Percentiles rank a stretch among this genome's conserved stretches.
Evolutionary conservation across 1,140 invertebrate genomes (phyloP).

Genomic region (Drosophila repletoides): DNA sequence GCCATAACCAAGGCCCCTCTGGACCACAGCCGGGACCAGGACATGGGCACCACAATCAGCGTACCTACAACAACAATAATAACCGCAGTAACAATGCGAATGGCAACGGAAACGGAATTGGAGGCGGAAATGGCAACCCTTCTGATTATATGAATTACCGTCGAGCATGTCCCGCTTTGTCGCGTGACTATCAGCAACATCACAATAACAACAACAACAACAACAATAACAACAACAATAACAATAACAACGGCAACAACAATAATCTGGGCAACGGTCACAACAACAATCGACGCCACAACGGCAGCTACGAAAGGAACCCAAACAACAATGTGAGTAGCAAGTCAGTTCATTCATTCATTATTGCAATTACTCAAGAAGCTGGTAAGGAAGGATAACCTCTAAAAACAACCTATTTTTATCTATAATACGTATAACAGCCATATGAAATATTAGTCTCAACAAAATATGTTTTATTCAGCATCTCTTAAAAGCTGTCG

Average conservation of each 20-base stretch:
- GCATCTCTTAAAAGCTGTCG: too few species aligned
- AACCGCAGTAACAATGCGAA: constrained; percentile 31
- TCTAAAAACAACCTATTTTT: too few species aligned
- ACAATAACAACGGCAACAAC: constrained; percentile 44
- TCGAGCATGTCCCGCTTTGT: constrained; percentile 49
- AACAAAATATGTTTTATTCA: too few species aligned
- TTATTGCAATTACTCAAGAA: background rate
- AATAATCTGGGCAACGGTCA: constrained; percentile 51
- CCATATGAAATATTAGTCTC: background rate
- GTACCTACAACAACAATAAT: constrained; percentile 55
- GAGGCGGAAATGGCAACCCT: constrained; percentile 44
- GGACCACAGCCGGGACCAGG: constrained; percentile 30
- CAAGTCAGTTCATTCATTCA: constrained; percentile 1
- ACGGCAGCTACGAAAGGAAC: constrained; percentile 64
- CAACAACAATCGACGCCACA: constrained; percentile 56
- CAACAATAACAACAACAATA: constrained; percentile 36
- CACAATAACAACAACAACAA: constrained; percentile 38
- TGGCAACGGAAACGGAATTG: constrained; percentile 18
- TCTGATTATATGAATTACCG: constrained; percentile 65
- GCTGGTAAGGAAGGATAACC: too few species aligned
- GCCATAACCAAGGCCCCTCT: constrained; percentile 63
- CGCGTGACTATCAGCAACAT: constrained; percentile 48
- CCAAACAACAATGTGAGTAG: constrained; percentile 49
- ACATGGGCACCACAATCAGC: constrained; percentile 57
- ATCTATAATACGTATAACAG: background rate